Evolutionary conservation across 30 jellyfish, hydroid and myxozoan species (phyloP), one percentile per base, ranked within the genome.

Genomic region (Catostylus mosaicus): DNA sequence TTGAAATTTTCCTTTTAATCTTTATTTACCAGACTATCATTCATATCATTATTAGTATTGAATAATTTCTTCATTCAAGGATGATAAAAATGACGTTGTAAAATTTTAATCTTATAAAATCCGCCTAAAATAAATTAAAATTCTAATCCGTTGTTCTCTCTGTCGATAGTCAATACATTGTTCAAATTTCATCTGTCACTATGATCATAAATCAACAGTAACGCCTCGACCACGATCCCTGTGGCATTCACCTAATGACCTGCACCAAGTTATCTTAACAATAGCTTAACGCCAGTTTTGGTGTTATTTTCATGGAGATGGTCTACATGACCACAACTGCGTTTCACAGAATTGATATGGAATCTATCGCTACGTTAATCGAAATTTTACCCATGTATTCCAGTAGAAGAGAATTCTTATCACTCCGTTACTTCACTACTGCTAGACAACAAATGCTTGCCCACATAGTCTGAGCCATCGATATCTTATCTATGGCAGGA

Each of bases 221-320:
- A 46, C 69, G 40, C 48, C 70, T 46, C 83, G 1, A 72, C 69
- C 65, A 27, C 43, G 83, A 72, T 43, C 70, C 68, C 24, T 72
- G 83, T 72, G 70, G 70, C 45, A 72, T 72, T 72, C 83, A 40
- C 35, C 35, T 36, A 46, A 45, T 52, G 30, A n/a, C 30, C 67
- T 20, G 67, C 67, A 16, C 3, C 29, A n/a, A 43, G 56, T 16
- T 43, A 16, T 8, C 56, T 43, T 43, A 8, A 43, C 56, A 43
- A 43, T 43, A 43, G 16, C 56, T 43, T 43, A 6, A 16, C 56
- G 56, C n/a, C n/a, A n/a, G n/a, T n/a, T n/a, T n/a, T n/a, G n/a
- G n/a, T n/a, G n/a, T n/a, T n/a, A n/a, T n/a, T n/a, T n/a, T n/a
- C n/a, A n/a, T n/a, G n/a, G n/a, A n/a, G n/a, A n/a, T n/a, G n/a